phyloP scores from a whole-genome alignment of 2,113 vertebrate species.

The Chlorocebus sabaeus region DNA sequence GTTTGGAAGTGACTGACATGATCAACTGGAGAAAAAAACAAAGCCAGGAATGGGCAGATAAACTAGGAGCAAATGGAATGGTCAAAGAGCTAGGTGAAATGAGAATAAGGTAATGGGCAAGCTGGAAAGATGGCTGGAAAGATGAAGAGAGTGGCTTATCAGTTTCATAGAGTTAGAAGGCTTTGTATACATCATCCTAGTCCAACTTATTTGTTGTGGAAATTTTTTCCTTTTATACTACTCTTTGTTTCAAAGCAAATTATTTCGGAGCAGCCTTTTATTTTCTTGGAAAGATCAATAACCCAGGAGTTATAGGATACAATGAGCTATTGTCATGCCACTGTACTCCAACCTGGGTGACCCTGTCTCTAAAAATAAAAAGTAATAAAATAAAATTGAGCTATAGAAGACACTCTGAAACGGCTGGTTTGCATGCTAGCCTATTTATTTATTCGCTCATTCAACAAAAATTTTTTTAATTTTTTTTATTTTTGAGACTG shows the following conservation, averaged over 20 bases:
- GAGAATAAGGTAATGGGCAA: not conserved
- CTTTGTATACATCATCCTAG: not conserved
- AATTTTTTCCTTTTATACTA: not conserved
- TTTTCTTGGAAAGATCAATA: constrained; percentile 3
- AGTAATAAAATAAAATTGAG: too few species aligned
- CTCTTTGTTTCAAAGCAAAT: not conserved
- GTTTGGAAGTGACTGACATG: not conserved
- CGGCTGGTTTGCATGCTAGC: too few species aligned
- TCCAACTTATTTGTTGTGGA: not conserved
- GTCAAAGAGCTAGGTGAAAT: not conserved
- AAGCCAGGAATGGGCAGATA: not conserved
- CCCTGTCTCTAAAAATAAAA: too few species aligned
- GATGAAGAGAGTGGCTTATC: not conserved
- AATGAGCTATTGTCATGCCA: too few species aligned
- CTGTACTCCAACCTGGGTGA: too few species aligned
- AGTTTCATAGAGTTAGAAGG: not conserved
- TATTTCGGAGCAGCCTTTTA: not conserved
- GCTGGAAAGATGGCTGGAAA: not conserved
- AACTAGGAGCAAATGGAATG: not conserved
- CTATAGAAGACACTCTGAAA: too few species aligned
- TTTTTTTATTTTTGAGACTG: too few species aligned
- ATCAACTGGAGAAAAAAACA: not conserved
- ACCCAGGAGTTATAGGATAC: too few species aligned
- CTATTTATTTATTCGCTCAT: too few species aligned
- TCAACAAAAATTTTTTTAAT: too few species aligned